Evolutionary conservation across 1,140 invertebrate genomes (phyloP), one percentile per base, ranked within the genome.

Genomic region (Melanaphis sacchari): DNA sequence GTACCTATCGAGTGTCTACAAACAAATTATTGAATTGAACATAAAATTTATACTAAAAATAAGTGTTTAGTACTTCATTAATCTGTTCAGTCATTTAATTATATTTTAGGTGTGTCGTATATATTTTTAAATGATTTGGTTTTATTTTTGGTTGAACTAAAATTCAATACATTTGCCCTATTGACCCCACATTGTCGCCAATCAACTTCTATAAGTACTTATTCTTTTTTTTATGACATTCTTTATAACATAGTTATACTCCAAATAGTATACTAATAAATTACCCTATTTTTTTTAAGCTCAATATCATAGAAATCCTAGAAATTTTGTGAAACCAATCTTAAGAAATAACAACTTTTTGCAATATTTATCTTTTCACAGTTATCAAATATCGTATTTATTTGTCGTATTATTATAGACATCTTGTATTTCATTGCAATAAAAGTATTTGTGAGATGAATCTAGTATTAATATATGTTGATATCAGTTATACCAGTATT

Each of bases 61-160:
- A 46, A n/a, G 24, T 85, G 8, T 31, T 8, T 36, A 49, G 18
- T 49, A 85, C 11, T n/a, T 46, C 49, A 5, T 87, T 15, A 15
- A 76, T 76, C 5, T n/a, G 31, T 76, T 87, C 4, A 31, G 41
- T 2, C 21, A n/a, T 46, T 87, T 46, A n/a, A 46, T 36, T 46
- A n/a, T n/a, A 46, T n/a, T 43, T 31, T 46, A 49, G 15, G 6
- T 87, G 9, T 46, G 26, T 18, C 4, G 6, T 87, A 26, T 87
- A 46, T 31, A 87, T 88, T 46, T 49, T 49, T 88, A 52, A 49
- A 24, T 88, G 6, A 21, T 49, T 49, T 88, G 24, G 87, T 36
- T 49, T 88, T 88, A 88, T 49, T 88, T 49, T 88, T 88, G 43
- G 21, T 49, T 49, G 31, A 88, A 88, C 41, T 88, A 49, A 88